These are phyloP conservation scores for Tribolium castaneum DNA, from an alignment of 1,140 invertebrate genomes.

Conservation along the genomic window DNA sequence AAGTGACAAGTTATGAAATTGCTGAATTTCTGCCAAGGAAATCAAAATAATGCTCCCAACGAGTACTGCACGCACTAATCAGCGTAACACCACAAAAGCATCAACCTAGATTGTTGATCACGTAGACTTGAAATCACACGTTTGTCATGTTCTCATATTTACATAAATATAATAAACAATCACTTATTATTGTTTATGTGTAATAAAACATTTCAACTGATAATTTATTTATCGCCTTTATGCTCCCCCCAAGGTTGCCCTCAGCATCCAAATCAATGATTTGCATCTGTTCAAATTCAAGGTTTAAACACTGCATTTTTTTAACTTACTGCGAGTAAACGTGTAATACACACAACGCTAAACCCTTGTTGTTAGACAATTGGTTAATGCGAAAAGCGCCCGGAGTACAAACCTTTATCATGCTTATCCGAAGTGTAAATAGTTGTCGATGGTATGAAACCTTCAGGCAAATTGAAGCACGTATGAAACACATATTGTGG, in stretches of 20 bases:
- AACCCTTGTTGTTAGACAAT: not conserved
- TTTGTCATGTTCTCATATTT: not conserved
- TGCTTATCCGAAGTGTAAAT: not conserved
- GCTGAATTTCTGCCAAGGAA: not conserved
- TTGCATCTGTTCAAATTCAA: constrained; percentile 1
- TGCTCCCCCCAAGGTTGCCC: not conserved
- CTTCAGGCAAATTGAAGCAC: not conserved
- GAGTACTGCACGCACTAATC: not conserved
- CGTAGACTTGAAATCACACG: constrained; percentile 6
- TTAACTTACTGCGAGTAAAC: not conserved
- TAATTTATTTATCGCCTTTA: not conserved
- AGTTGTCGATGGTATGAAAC: not conserved
- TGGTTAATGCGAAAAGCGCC: not conserved
- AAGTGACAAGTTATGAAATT: not conserved
- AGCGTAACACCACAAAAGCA: not conserved
- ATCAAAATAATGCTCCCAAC: not conserved
- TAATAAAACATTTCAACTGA: constrained; percentile 6
- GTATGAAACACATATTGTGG: not conserved
- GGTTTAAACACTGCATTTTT: not conserved
- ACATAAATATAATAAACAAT: not conserved
- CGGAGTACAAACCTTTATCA: not conserved
- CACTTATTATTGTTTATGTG: not conserved
- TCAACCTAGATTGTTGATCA: not conserved
- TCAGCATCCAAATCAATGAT: not conserved
- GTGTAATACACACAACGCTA: too few relatives aligned